Conservation (phyloP, 2,113 vertebrate genomes). For the Vulpes vulpes region DNA sequence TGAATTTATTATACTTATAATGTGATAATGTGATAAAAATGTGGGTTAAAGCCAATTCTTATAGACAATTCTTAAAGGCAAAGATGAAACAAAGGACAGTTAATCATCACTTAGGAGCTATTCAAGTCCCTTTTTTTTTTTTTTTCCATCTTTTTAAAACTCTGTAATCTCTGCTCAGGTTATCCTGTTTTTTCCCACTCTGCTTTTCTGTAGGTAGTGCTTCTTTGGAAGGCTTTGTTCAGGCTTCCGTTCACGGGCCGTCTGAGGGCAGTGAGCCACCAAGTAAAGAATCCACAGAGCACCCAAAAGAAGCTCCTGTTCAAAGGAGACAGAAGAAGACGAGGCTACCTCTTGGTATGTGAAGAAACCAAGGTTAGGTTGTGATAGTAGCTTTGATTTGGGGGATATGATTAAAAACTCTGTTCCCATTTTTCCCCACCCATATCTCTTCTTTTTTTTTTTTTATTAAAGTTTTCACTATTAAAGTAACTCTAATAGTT, state of each 20-base stretch:
- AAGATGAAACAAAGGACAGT: background rate
- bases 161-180: background rate
- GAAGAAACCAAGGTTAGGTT: background rate
- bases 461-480: background rate
- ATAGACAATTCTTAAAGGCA: background rate
- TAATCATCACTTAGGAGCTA: background rate
- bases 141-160: background rate
- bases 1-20: background rate
- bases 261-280: conserved; percentile 88
- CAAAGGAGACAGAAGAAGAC: conserved; percentile 93
- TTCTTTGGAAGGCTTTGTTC: conserved; percentile 87
- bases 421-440: background rate
- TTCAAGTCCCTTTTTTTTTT: background rate
- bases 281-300: conserved; percentile 83
- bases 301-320: conserved; percentile 79
- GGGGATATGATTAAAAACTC: background rate
- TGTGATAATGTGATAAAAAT: background rate
- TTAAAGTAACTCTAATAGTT: background rate
- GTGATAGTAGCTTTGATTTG: background rate
- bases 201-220: conserved; percentile 60
- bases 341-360: conserved; percentile 87
- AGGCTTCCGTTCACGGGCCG: conserved; percentile 84
- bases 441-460: background rate
- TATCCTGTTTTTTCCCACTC: background rate
- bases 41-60: background rate